These are phyloP conservation scores for Astreopora myriophthalma DNA, from an alignment of 64 coral and sea anemone species.

Conservation along the genomic window DNA sequence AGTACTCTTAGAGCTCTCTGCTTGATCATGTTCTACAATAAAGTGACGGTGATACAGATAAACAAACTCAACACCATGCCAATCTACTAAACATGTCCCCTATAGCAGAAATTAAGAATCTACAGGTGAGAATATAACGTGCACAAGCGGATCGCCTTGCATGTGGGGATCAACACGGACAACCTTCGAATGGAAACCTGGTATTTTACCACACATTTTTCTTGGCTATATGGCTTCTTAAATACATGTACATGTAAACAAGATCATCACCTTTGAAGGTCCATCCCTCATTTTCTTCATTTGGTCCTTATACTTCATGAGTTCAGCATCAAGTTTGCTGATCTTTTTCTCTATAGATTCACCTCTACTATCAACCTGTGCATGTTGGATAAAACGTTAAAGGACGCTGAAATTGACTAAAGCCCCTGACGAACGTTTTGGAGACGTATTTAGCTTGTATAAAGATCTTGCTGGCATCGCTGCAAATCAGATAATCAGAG, in stretches of 20 bases:
- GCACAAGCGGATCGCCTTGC: too few species aligned
- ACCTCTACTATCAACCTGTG: constrained; percentile 98
- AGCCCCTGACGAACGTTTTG: too few species aligned
- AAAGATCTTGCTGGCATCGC: too few species aligned
- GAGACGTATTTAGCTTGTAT: background rate
- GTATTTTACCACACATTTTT: too few species aligned
- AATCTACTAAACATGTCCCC: background rate
- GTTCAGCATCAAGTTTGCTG: constrained; percentile 88
- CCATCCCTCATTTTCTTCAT: constrained; percentile 99
- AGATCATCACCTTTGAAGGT: constrained; percentile 85
- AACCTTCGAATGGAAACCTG: too few species aligned
- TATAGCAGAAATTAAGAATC: background rate
- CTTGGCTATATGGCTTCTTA: too few species aligned
- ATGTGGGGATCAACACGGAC: too few species aligned
- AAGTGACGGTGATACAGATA: background rate
- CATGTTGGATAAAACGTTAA: too few species aligned
- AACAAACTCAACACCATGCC: too few species aligned
- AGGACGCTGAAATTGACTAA: too few species aligned
- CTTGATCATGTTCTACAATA: constrained; percentile 97
- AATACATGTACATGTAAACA: background rate
- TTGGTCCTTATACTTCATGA: constrained; percentile 98
- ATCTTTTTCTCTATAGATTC: constrained; percentile 99
- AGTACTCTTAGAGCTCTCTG: constrained; percentile 94
- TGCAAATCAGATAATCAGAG: background rate
- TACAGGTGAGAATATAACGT: background rate